Base-by-base conservation (phyloP, 1,140 invertebrate species). In the Metopolophium dirhodum region DNA sequence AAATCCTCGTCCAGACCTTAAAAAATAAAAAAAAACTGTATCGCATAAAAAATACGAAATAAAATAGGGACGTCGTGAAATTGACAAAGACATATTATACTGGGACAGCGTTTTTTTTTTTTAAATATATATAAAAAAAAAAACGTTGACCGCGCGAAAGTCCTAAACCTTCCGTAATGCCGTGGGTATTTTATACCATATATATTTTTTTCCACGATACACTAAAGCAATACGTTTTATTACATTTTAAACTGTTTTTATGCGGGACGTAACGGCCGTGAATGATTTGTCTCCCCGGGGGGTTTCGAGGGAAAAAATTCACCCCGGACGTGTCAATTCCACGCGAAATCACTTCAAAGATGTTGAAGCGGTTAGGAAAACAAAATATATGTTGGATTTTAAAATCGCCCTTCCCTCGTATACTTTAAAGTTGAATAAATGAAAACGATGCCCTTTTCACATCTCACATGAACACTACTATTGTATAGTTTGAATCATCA, bases 211-310 rank as follows among this genome's bases (percentile, higher is more conserved):
- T 51, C 47, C 90, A 49, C 47, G 30, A 77, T 49, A 83, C 77
- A 51, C 68, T 83, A 51, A 83, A 92, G 68, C 68, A 92, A 92
- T 93, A 93, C 47, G 91, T 93, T 93, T 93, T 92, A 92, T 92
- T 92, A 92, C 91, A 93, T 93, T 93, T 93, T 93, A 93, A 93
- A 93, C 91, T 93, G 49, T 93, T 93, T 92, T 93, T 93, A 93
- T 93, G 91, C 91, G 77, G 91, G 77, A 93, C 77, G 77, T 93
- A 93, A 93, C 77, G 49, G 91, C 91, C 91, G 91, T 93, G 77
- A 93, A 93, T 93, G 77, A 93, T 93, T 93, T 93, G 91, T 93
- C 77, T 83, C 91, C 91, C 49, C 91, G 49, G 68, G 49, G 82
- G 77, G 82, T 93, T 93, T 93, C 2, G n/a, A 93, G 91, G 91